These are phyloP conservation scores for Thymelicus sylvestris DNA, from an alignment of 2,888 invertebrate genomes.

Conservation along the genomic window DNA sequence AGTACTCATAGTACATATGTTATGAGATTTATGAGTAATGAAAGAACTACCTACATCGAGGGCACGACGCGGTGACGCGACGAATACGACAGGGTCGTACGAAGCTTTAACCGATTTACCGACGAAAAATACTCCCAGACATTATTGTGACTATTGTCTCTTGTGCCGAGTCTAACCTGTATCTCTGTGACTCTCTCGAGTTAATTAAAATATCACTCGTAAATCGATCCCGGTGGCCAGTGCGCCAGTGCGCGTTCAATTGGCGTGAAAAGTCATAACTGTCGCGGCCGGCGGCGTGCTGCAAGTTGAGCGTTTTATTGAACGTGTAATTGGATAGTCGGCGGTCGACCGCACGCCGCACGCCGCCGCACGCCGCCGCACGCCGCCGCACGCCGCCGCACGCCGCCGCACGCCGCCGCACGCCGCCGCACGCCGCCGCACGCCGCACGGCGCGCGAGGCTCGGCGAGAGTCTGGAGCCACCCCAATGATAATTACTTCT, in stretches of 20 bases:
- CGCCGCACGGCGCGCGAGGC: neutral
- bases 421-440: too few relatives aligned
- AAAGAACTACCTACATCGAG: too few relatives aligned
- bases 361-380: neutral
- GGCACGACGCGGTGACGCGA: too few relatives aligned
- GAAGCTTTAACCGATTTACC: too few relatives aligned
- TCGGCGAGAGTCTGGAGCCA: neutral
- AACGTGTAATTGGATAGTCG: neutral
- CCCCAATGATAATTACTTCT: neutral
- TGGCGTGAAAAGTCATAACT: neutral
- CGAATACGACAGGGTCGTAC: too few relatives aligned
- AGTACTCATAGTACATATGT: too few relatives aligned
- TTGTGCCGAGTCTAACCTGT: neutral
- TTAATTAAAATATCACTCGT: constrained; percentile 1
- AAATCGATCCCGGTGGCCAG: neutral
- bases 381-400: too few relatives aligned
- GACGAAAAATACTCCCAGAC: too few relatives aligned
- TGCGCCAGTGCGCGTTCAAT: neutral
- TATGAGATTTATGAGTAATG: too few relatives aligned
- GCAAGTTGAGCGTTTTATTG: neutral
- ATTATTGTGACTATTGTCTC: too few relatives aligned
- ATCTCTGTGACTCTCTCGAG: neutral
- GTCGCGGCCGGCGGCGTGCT: neutral
- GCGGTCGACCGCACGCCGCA: neutral
- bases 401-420: too few relatives aligned